A percentile compares a stretch with the other conserved stretches of the same genome.
These are phyloP conservation scores for Criorhina ranunculi DNA, from an alignment of 2,888 invertebrate genomes.

Conservation along the genomic window DNA sequence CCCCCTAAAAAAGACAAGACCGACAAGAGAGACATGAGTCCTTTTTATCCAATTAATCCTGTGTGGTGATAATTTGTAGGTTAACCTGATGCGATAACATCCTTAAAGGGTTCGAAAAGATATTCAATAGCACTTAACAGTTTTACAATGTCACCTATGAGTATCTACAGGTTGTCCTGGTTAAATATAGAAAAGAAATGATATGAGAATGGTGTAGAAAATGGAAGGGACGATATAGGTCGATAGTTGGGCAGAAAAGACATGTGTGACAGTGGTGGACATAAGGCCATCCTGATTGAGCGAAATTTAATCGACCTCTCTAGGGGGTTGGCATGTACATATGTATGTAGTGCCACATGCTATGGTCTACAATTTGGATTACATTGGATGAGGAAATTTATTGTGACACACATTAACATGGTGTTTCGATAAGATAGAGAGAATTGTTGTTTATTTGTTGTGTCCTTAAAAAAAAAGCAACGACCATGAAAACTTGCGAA, in stretches of 20 bases:
- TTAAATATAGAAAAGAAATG: conserved; percentile 5
- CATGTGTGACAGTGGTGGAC: neutral
- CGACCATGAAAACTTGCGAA: neutral
- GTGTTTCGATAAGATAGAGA: neutral
- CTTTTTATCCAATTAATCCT: conserved; percentile 30
- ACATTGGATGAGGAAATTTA: neutral
- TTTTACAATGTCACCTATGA: conserved; percentile 30
- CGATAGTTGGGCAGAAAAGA: neutral
- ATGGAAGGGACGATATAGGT: conserved; percentile 6
- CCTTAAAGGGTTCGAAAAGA: conserved; percentile 21
- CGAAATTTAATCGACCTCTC: conserved; percentile 17
- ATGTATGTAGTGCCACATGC: conserved; percentile 7
- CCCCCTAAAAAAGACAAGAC: neutral
- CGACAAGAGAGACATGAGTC: neutral
- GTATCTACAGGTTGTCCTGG: neutral
- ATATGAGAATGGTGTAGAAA: neutral
- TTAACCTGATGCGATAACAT: conserved; percentile 17
- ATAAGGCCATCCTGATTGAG: conserved; percentile 16
- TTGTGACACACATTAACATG: neutral
- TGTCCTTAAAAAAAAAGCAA: neutral
- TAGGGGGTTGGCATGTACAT: neutral
- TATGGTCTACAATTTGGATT: neutral
- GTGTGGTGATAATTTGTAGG: conserved; percentile 8
- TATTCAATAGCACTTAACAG: conserved; percentile 18
- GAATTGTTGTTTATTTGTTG: neutral